These are phyloP conservation scores for Euplagia quadripunctaria DNA, from an alignment of 2,888 invertebrate species.

Conservation along the genomic window DNA sequence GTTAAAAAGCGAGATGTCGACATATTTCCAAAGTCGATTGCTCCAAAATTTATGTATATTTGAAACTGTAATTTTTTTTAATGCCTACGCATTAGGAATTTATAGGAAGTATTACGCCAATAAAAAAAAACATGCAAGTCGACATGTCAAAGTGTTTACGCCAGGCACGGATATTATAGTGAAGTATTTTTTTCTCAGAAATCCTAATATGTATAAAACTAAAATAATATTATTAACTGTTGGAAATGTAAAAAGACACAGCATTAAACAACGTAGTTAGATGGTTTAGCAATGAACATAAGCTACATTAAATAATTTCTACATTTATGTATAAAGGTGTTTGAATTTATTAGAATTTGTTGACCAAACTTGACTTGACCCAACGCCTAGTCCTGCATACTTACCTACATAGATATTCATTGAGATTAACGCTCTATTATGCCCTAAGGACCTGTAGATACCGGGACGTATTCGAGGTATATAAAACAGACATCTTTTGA, in stretches of 20 bases:
- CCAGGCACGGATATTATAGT: no score
- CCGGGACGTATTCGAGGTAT: neutral
- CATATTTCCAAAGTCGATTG: no score
- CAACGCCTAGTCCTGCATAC: neutral
- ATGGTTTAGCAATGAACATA: neutral
- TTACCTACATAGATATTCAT: neutral
- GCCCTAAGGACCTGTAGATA: constrained; percentile 7
- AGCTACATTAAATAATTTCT: neutral
- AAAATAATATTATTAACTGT: neutral
- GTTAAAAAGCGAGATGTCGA: no score
- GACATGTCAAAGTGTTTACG: no score
- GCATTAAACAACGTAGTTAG: neutral
- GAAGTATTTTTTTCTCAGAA: no score
- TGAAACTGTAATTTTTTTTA: no score
- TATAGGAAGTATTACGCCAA: no score
- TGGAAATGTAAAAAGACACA: neutral
- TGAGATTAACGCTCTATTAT: neutral
- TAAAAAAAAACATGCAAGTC: no score
- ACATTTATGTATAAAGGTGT: neutral
- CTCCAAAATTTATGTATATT: no score
- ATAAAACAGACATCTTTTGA: neutral
- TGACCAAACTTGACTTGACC: neutral
- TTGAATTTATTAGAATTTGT: constrained; percentile 1
- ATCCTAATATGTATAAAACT: neutral
- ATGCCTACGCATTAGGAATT: no score